These are phyloP conservation scores for Eupithecia exiguata DNA, from an alignment of 2,888 invertebrate species.

Conservation along the genomic window DNA sequence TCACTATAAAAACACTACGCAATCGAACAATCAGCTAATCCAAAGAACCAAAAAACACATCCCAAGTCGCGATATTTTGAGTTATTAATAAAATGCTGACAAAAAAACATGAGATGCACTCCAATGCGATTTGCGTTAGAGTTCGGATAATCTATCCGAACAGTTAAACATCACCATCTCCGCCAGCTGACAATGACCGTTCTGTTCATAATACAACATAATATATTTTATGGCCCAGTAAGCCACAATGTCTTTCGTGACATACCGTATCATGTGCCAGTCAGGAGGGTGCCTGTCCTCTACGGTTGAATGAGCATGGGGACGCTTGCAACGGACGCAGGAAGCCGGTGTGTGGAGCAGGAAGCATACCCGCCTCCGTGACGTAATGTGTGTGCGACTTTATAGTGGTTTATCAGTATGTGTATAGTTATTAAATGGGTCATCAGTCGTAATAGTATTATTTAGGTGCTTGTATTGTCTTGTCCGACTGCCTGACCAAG, in stretches of 20 bases:
- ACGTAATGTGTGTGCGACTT: slow-evolving; percentile 8
- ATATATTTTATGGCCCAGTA: not conserved
- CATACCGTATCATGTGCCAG: slow-evolving; percentile 1
- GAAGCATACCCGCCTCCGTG: slow-evolving; percentile 24
- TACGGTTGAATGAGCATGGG: slow-evolving; percentile 49
- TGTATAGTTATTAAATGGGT: not conserved
- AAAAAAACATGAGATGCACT: not conserved
- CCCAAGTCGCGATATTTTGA: not conserved
- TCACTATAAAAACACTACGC: not conserved
- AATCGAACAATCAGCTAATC: not conserved
- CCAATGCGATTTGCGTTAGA: not conserved
- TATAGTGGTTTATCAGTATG: not conserved
- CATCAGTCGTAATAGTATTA: too few species aligned
- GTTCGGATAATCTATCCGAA: not conserved
- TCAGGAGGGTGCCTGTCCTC: not conserved
- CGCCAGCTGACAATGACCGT: not conserved
- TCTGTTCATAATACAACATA: not conserved
- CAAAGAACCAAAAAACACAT: not conserved
- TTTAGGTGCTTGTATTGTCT: too few species aligned
- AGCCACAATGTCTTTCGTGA: not conserved
- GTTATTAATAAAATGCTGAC: not conserved
- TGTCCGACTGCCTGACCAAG: not conserved
- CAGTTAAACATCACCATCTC: not conserved
- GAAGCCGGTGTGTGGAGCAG: slow-evolving; percentile 41
- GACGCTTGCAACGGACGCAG: slow-evolving; percentile 52